These are phyloP conservation scores for Isoperla grammatica DNA, from an alignment of 2,888 invertebrate genomes.

Conservation along the genomic window DNA sequence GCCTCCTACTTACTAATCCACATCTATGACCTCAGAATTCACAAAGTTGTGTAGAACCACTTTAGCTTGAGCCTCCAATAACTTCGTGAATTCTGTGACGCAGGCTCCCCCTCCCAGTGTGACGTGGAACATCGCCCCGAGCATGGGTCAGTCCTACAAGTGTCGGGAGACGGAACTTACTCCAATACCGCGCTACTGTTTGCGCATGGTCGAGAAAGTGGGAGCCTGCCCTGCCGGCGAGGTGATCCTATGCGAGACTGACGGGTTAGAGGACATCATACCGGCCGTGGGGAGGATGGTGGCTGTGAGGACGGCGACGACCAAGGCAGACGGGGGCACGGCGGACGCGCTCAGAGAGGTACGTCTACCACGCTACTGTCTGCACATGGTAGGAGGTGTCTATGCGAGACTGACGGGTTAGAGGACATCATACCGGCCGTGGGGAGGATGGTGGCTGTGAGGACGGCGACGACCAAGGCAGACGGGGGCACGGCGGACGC, in stretches of 20 bases:
- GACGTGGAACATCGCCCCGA: slow-evolving; percentile 56
- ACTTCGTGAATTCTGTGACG: slow-evolving; percentile 8
- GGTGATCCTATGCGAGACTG: slow-evolving; percentile 52
- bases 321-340: slow-evolving; percentile 39
- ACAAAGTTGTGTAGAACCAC: no score
- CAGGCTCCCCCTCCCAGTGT: slow-evolving; percentile 53
- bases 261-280: slow-evolving; percentile 47
- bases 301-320: slow-evolving; percentile 47
- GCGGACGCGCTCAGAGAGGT: slow-evolving; percentile 54
- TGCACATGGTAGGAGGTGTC: no score
- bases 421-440: no score
- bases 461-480: no score
- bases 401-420: no score
- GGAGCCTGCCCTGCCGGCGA: slow-evolving; percentile 55
- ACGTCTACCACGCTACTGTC: no score
- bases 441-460: no score
- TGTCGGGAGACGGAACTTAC: slow-evolving; percentile 53
- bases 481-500: no score
- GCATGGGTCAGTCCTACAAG: slow-evolving; percentile 54
- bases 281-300: slow-evolving; percentile 48
- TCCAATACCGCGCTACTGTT: slow-evolving; percentile 51
- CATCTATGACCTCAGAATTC: no score
- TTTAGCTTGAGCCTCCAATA: no score
- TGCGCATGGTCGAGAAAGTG: slow-evolving; percentile 52
- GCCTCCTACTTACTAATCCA: no score